Evolutionary conservation across 2,888 invertebrate genomes (phyloP).

Genomic region (Hecatera dysodea): DNA sequence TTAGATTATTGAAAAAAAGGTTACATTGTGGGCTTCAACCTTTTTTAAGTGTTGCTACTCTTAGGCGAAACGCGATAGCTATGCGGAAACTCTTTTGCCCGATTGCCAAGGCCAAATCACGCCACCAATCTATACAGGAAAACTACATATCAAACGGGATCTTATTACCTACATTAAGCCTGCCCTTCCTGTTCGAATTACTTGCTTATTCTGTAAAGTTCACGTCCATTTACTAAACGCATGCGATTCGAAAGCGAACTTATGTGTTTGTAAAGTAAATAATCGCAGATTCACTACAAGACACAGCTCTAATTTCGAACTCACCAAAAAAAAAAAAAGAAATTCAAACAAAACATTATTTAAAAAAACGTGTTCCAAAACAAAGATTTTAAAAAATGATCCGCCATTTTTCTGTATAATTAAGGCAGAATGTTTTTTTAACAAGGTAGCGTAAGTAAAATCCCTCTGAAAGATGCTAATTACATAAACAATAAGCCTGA

Average conservation of each 20-base stretch:
- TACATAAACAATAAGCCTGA: slow-evolving; percentile 50
- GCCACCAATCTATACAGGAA: too few species aligned
- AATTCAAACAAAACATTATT: neutral
- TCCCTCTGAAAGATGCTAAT: slow-evolving; percentile 40
- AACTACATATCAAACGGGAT: too few species aligned
- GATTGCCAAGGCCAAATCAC: too few species aligned
- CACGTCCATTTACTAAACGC: too few species aligned
- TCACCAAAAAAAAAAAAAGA: neutral
- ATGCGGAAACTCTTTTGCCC: neutral
- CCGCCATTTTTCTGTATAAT: slow-evolving; percentile 5
- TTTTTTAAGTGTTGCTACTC: slow-evolving; percentile 1
- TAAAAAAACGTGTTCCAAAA: neutral
- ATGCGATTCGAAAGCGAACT: neutral
- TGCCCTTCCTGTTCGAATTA: too few species aligned
- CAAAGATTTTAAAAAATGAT: neutral
- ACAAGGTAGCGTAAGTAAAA: slow-evolving; percentile 14
- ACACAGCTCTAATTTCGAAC: slow-evolving; percentile 17
- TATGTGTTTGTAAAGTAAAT: neutral
- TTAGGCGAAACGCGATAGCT: neutral
- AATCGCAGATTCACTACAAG: neutral
- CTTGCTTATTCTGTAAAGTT: too few species aligned
- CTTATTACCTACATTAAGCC: too few species aligned
- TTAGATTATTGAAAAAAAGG: neutral
- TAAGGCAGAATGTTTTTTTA: neutral
- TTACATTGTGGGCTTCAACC: neutral